Evolutionary conservation across 1,140 invertebrate species (phyloP).

Genomic region (Calosoma granatense): DNA sequence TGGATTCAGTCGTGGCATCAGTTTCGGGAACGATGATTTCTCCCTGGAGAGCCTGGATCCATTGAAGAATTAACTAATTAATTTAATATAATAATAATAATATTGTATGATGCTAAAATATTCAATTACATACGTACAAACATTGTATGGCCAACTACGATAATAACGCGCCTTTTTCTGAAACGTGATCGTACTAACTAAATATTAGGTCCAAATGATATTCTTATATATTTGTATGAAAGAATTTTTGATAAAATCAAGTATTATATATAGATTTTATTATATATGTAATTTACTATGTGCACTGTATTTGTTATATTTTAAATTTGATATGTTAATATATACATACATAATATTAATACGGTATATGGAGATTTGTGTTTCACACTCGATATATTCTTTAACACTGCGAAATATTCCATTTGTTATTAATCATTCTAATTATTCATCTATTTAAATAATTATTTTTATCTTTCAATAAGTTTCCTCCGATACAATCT

Average conservation of each 20-base stretch:
- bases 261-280: constrained; percentile 9
- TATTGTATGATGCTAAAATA: not conserved
- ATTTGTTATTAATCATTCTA: too few relatives aligned
- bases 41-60: constrained; percentile 78
- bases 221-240: not conserved
- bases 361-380: not conserved
- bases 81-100: constrained; percentile 10
- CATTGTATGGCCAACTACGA: not conserved
- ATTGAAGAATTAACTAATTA: constrained; percentile 38
- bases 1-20: constrained; percentile 67
- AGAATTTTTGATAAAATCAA: constrained; percentile 3
- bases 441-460: too few relatives aligned
- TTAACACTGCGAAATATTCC: not conserved
- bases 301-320: constrained; percentile 8
- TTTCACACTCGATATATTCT: not conserved
- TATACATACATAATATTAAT: constrained; percentile 2
- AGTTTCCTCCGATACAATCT: too few relatives aligned
- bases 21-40: constrained; percentile 74
- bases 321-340: constrained; percentile 9
- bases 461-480: too few relatives aligned
- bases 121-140: not conserved
- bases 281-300: constrained; percentile 4
- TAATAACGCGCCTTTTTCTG: not conserved
- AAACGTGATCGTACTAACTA: constrained; percentile 6
- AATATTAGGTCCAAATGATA: not conserved